Conservation (phyloP, 2,888 invertebrate species). For the Blastobasis adustella region DNA sequence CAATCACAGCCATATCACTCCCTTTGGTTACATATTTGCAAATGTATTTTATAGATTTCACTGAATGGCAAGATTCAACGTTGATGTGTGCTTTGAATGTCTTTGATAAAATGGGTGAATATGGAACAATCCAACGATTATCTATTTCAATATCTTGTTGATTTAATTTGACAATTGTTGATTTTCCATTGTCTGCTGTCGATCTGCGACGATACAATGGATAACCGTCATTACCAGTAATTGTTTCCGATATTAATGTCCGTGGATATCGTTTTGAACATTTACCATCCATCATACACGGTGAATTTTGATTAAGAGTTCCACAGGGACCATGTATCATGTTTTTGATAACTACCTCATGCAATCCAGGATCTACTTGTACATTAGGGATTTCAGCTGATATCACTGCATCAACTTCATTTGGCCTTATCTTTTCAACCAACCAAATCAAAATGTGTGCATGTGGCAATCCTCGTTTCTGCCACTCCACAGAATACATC, state of each 20-base stretch:
- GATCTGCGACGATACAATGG: constrained; percentile 4
- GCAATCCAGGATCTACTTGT: constrained; percentile 14
- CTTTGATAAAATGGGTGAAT: constrained; percentile 9
- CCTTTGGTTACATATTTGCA: constrained; percentile 10
- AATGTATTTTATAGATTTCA: constrained; percentile 14
- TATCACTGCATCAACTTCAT: constrained; percentile 37
- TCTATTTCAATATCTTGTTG: constrained; percentile 20
- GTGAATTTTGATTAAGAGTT: constrained; percentile 4
- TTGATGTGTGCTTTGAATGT: constrained; percentile 12
- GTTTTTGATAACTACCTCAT: constrained; percentile 1
- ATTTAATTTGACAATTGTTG: neutral
- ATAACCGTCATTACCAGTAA: constrained; percentile 2
- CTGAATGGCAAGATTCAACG: constrained; percentile 12
- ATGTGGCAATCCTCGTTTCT: no score
- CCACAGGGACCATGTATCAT: constrained; percentile 14
- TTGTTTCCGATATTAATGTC: constrained; percentile 2
- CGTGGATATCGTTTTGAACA: constrained; percentile 8
- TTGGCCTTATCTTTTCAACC: constrained; percentile 21
- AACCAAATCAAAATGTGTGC: constrained; percentile 23
- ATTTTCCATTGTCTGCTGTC: neutral
- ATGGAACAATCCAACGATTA: constrained; percentile 22
- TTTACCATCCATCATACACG: constrained; percentile 9
- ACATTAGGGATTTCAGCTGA: constrained; percentile 17
- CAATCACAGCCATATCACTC: constrained; percentile 2
- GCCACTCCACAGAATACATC: no score